Evolutionary conservation across 2,797 vertebrate species (phyloP), one percentile per base, ranked within the genome.

Genomic region (Pangasius krempfi): DNA sequence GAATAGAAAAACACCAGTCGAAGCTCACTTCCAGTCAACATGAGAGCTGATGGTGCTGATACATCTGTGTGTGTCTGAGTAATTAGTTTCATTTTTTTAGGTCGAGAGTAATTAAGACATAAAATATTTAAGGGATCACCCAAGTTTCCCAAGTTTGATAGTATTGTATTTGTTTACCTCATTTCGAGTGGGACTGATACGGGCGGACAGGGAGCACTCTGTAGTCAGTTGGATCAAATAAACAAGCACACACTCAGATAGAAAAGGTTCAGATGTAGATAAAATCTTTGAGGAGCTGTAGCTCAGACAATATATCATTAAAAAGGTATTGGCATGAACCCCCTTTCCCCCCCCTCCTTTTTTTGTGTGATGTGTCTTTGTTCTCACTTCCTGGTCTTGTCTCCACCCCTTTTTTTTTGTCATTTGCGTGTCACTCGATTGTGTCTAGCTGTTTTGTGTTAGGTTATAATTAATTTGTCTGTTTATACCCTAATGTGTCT

Each of bases 21-120:
- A 88, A 52, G 86, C 66, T 87, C 58, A 52, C 66, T 86, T 78
- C 58, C 78, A 89, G 76, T 60, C 78, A 72, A 52, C 40, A 33
- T 47, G 40, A 72, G 81, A 72, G 40, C 14, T 66, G 85, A 60
- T n/a, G 52, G 66, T 54, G 88, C 2, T 14, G 52, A 66, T n/a
- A 81, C 60, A 84, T 47, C 62, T 30, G 56, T 40, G 86, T 5
- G 33, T n/a, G 25, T 25, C 16, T 60, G 13, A 47, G 22, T 33
- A 75, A 76, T 58, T 4, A 10, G 6, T n/a, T 58, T 0, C 14
- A 64, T 60, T 81, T 40, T 30, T 4, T 81, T 30, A 3, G 56
- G n/a, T 56, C 13, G 6, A 40, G 56, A 82, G 18, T 27, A 25
- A 80, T 80, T 78, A 8, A 30, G 27, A 20, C n/a, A 1, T 37